Conservation (phyloP, 2,797 vertebrate genomes). For the Potorous gilbertii region DNA sequence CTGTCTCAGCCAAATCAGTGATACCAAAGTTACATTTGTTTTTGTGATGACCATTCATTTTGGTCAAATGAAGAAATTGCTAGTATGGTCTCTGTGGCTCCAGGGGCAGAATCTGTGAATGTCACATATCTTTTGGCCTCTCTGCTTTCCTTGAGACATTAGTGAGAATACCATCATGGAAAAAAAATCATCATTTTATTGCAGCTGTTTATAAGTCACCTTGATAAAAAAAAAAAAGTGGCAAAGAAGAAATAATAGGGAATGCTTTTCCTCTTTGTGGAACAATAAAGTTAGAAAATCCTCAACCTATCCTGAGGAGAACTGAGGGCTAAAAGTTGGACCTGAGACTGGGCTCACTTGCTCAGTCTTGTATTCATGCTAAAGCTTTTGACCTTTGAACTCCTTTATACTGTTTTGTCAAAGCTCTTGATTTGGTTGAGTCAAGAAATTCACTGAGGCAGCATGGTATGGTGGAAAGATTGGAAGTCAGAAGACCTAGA, state of each 20-base stretch:
- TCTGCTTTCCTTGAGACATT: constrained; percentile 84
- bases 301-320: not conserved
- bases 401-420: constrained; percentile 13
- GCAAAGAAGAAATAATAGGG: constrained; percentile 60
- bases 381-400: constrained; percentile 16
- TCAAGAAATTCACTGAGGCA: constrained; percentile 19
- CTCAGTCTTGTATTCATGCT: not conserved
- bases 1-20: constrained; percentile 85
- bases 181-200: constrained; percentile 77
- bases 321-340: not conserved
- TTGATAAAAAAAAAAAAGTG: constrained; percentile 81
- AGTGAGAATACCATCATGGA: constrained; percentile 83
- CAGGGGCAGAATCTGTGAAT: constrained; percentile 90
- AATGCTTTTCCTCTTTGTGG: constrained; percentile 65
- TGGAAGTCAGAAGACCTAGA: not conserved
- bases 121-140: constrained; percentile 89
- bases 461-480: not conserved
- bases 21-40: constrained; percentile 87
- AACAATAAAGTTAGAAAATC: constrained; percentile 43
- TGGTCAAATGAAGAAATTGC: constrained; percentile 88
- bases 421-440: not conserved
- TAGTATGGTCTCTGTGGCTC: constrained; percentile 85
- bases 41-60: constrained; percentile 89
- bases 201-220: constrained; percentile 84
- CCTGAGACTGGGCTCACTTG: not conserved